Evolutionary conservation across 2,113 vertebrate species (phyloP).

Genomic region (Bos taurus): ARS-UCD2.0 NC_037331.1:63113501-63114000

Average conservation of each 20-base stretch:
- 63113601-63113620: slow-evolving; percentile 26
- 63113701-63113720: neutral
- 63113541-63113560: neutral
- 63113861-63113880: neutral
- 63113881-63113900: neutral
- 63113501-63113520: slow-evolving; percentile 64
- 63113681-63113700: neutral
- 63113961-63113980: neutral
- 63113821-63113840: neutral
- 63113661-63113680: neutral
- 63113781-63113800: neutral
- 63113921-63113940: neutral
- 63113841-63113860: neutral
- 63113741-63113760: neutral
- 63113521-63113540: slow-evolving; percentile 49
- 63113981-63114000: neutral
- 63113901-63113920: neutral
- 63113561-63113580: slow-evolving; percentile 48
- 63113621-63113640: slow-evolving; percentile 42
- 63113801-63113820: neutral
- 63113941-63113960: slow-evolving; percentile 15
- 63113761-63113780: neutral
- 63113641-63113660: neutral
- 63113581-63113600: slow-evolving; percentile 11
- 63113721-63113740: neutral